These are phyloP conservation scores for Griposia aprilina DNA, from an alignment of 2,888 invertebrate species.

Conservation along the genomic window DNA sequence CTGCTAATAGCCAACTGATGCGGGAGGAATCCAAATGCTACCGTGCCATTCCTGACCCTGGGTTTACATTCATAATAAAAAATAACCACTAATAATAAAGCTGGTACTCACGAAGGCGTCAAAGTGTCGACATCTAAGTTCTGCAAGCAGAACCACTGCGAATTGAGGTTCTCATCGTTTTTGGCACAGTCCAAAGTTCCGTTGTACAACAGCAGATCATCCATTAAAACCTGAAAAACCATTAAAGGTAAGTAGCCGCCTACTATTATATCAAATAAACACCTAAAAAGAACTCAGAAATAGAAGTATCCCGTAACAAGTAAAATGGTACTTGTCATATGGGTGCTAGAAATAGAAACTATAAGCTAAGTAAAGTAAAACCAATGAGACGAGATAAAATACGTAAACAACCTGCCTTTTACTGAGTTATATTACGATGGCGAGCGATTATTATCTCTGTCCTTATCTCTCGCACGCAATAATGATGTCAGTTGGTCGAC, in stretches of 20 bases:
- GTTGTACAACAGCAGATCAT: conserved; percentile 95
- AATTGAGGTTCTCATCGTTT: conserved; percentile 76
- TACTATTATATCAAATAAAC: not conserved
- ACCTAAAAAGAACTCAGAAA: too few relatives aligned
- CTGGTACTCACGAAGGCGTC: conserved; percentile 77
- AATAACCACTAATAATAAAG: not conserved
- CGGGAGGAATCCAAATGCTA: not conserved
- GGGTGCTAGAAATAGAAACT: not conserved
- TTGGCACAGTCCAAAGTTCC: conserved; percentile 91
- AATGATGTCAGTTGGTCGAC: too few relatives aligned
- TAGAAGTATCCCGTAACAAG: not conserved
- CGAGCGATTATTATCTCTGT: too few relatives aligned
- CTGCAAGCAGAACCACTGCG: conserved; percentile 86
- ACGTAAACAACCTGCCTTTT: too few relatives aligned
- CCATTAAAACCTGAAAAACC: conserved; percentile 92
- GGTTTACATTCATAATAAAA: not conserved
- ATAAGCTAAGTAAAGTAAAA: too few relatives aligned
- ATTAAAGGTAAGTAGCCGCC: not conserved
- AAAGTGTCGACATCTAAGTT: conserved; percentile 79
- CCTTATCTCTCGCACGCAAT: too few relatives aligned
- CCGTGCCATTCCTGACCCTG: not conserved
- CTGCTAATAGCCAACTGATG: not conserved
- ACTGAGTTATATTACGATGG: too few relatives aligned
- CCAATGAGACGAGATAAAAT: too few relatives aligned
- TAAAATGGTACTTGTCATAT: not conserved